Conservation (phyloP, 1,140 invertebrate species). For the Macrotrachela quadricornifera region DNA sequence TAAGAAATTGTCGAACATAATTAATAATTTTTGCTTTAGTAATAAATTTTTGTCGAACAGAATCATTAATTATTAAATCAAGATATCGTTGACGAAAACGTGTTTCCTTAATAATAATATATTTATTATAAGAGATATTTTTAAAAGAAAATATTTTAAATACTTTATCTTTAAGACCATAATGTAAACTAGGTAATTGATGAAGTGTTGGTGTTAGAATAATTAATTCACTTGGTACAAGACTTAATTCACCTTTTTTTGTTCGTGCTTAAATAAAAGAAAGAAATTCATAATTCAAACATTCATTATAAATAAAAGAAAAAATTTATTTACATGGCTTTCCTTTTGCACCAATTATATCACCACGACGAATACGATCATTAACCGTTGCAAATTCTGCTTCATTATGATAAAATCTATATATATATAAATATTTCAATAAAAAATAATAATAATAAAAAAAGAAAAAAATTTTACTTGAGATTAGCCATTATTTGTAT, state of each 20-base stretch:
- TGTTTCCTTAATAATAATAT: conserved; percentile 22
- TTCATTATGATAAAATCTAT: conserved; percentile 33
- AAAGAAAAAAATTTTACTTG: conserved; percentile 25
- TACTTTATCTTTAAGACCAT: conserved; percentile 62
- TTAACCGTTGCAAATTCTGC: conserved; percentile 53
- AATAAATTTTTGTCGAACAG: conserved; percentile 68
- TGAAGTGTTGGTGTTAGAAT: conserved; percentile 84
- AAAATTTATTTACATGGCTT: conserved; percentile 36
- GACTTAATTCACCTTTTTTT: conserved; percentile 89
- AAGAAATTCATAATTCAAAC: no score
- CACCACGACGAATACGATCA: conserved; percentile 66
- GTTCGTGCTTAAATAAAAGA: conserved; percentile 51
- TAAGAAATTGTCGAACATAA: conserved; percentile 70
- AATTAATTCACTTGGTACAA: conserved; percentile 61
- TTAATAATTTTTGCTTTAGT: conserved; percentile 69
- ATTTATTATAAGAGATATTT: background rate
- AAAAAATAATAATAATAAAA: background rate
- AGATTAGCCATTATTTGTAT: conserved; percentile 80
- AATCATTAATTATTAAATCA: conserved; percentile 83
- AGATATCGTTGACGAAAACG: conserved; percentile 81
- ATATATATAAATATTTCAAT: background rate
- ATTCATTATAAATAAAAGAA: no score
- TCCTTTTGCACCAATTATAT: conserved; percentile 77
- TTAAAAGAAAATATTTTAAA: background rate
- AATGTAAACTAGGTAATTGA: conserved; percentile 92